Evolutionary conservation across 2,888 invertebrate genomes (phyloP), one percentile per base, ranked within the genome.

Genomic region (Sinelater perroti): DNA sequence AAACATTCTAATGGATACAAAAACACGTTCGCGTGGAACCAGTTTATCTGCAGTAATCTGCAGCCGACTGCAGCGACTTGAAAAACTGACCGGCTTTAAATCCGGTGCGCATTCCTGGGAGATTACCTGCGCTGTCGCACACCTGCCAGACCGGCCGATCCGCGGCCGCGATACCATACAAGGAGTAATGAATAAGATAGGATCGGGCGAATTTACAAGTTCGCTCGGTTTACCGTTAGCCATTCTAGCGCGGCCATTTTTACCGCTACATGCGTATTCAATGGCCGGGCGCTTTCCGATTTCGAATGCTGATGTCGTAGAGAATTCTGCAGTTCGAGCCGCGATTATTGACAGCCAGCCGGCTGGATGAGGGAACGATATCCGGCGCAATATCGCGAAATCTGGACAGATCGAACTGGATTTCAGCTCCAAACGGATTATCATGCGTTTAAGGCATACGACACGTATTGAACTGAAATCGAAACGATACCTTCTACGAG

Each of bases 81-180:
- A 60, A 60, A 60, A 60, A 56, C 51, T 60, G 60, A 54, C 55
- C 60, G 46, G 60, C 51, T 60, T 55, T 60, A 60, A 55, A 60
- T 60, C 55, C 60, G 55, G 55, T 56, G 60, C 44, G 24, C 60
- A 60, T 60, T 60, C 60, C 45, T 60, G 45, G 55, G 50, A 60
- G 55, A 60, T 56, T 60, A 55, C 55, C 14, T 24, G 38, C 31
- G 40, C 44, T 44, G 45, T 30, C 36, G 60, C 44, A 56, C 60
- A 60, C 60, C 60, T 60, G 60, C 60, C 55, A 60, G 51, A 51
- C 60, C 50, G 51, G 46, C 50, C 50, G 55, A 60, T 60, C 60
- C 51, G 50, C 55, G 51, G 45, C 56, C 36, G 46, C 26, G 46
- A 55, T 49, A 40, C 55, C 55, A 33, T 49, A 60, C 46, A 60